Evolutionary conservation across 2,888 invertebrate species (phyloP), one percentile per base, ranked within the genome.

Genomic region (Flabesymbios commensalis): DNA sequence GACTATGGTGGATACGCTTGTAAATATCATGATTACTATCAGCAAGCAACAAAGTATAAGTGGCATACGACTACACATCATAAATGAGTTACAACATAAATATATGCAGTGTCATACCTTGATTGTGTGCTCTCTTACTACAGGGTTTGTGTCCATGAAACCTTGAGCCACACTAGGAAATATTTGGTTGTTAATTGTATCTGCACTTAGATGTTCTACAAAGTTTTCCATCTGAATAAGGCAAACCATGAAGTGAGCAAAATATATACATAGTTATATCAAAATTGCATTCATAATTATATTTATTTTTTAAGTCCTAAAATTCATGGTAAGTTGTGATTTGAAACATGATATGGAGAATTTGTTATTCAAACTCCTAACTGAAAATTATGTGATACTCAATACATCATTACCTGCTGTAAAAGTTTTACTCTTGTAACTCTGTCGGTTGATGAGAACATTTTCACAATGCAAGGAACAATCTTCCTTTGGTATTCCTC

Each of bases 71-170:
- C 26, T 22, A n/a, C 28, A 32, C 31, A 33, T 17, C 24, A 22
- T 1, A 24, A 29, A 54, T 3, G 10, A 42, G 24, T 41, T 28
- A 10, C 4, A 49, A 7, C 4, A 31, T 48, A 28, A 10, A 31
- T 32, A 24, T 4, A 39, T 36, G 3, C 19, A 19, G 3, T 4
- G 24, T 72, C 79, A 81, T 83, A 90, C 90, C 85, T 97, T 97
- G 58, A 99, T 94, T 1, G 99, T 99, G 83, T 94, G 93, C 84
- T 99, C 99, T 70, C 98, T 87, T 69, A 99, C 96, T 2, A 94
- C 91, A 1, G 96, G 92, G 85, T 97, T 98, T 0, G 97, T 95
- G 82, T 99, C 99, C 80, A 94, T 86, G 82, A 99, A 98, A 2
- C 99, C 99, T 77, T 94, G 91, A 57, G 91, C 90, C 63, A 99